phyloP scores from a whole-genome alignment of 2,797 vertebrate genomes.

The Poeciliopsis paucimaculata region DNA sequence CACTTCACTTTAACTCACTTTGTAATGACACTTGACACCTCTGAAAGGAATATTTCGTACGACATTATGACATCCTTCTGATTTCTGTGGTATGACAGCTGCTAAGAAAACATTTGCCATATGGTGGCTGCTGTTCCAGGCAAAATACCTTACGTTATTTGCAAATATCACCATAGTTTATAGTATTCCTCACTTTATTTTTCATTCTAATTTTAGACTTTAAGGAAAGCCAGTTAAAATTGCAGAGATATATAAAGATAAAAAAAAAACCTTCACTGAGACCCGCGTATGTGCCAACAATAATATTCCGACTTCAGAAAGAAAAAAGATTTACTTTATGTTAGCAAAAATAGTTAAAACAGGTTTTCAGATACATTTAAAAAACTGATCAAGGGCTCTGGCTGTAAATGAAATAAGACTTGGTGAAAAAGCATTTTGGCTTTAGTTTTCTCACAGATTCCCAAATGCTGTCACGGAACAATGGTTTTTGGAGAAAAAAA shows the following conservation, averaged over 20 bases:
- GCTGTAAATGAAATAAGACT: slow-evolving; percentile 34
- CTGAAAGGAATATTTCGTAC: slow-evolving; percentile 43
- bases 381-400: slow-evolving; percentile 14
- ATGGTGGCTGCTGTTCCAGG: slow-evolving; percentile 49
- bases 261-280: background rate
- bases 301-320: slow-evolving; percentile 47
- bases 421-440: slow-evolving; percentile 49
- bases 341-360: slow-evolving; percentile 25
- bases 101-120: slow-evolving; percentile 48
- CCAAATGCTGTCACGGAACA: slow-evolving; percentile 58
- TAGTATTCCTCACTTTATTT: slow-evolving; percentile 54
- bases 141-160: slow-evolving; percentile 45
- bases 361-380: slow-evolving; percentile 15
- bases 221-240: slow-evolving; percentile 38
- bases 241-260: slow-evolving; percentile 1
- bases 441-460: slow-evolving; percentile 36
- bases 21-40: slow-evolving; percentile 66
- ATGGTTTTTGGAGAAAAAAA: slow-evolving; percentile 24
- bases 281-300: slow-evolving; percentile 29
- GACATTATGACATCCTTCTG: slow-evolving; percentile 35
- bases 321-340: slow-evolving; percentile 31
- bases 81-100: slow-evolving; percentile 59
- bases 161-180: slow-evolving; percentile 54
- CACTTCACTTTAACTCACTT: slow-evolving; percentile 52
- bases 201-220: slow-evolving; percentile 52